Percentiles rank a stretch among this genome's conserved stretches.
These are phyloP conservation scores for Hemistola chrysoprasaria DNA, from an alignment of 2,888 invertebrate species.

Conservation along the genomic window DNA sequence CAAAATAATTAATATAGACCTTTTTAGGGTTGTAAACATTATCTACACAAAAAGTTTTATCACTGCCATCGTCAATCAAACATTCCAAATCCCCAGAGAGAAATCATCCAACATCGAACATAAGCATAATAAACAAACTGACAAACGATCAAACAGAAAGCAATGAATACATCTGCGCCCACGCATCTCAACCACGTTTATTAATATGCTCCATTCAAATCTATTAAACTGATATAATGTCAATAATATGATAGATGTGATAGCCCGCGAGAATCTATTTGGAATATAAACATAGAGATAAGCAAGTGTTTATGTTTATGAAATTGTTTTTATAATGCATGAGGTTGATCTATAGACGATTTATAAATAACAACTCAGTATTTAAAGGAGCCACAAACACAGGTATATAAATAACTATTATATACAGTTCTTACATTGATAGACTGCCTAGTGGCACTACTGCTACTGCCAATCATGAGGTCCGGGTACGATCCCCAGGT, in stretches of 20 bases:
- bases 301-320: constrained; percentile 10
- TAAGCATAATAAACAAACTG: constrained; percentile 25
- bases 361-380: too few relatives aligned
- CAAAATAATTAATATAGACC: too few relatives aligned
- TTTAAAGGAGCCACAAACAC: too few relatives aligned
- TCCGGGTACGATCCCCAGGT: too few relatives aligned
- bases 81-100: not conserved
- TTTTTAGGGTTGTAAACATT: too few relatives aligned
- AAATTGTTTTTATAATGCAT: not conserved
- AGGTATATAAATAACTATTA: too few relatives aligned
- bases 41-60: too few relatives aligned
- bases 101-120: constrained; percentile 7
- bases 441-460: too few relatives aligned
- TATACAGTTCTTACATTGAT: too few relatives aligned
- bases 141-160: constrained; percentile 43
- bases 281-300: constrained; percentile 11
- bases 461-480: too few relatives aligned
- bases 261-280: constrained; percentile 14
- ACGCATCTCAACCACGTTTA: constrained; percentile 51
- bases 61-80: not conserved
- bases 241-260: constrained; percentile 43
- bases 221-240: constrained; percentile 56
- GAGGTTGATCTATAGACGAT: too few relatives aligned
- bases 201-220: constrained; percentile 50
- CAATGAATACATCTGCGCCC: constrained; percentile 52